A percentile compares a stretch with the other conserved stretches of the same genome.
phyloP scores from a whole-genome alignment of 30 jellyfish, hydroid and myxozoan genomes.

The Nemopilema nomurai region DNA sequence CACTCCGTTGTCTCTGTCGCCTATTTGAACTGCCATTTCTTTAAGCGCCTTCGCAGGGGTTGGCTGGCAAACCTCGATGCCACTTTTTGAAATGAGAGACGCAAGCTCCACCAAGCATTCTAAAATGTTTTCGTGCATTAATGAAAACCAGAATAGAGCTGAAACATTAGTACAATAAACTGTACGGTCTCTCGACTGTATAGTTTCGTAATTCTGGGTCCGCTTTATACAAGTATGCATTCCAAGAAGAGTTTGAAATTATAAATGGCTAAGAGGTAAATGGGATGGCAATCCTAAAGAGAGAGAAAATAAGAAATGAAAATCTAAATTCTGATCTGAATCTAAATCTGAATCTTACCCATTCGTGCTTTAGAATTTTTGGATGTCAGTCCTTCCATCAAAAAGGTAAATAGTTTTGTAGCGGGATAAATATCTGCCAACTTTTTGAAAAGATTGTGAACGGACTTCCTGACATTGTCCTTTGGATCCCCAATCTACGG shows the following conservation, averaged over 20 bases:
- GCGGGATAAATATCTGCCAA: slow-evolving; percentile 83
- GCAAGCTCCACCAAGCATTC: slow-evolving; percentile 94
- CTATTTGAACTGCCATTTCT: slow-evolving; percentile 92
- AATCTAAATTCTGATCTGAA: background rate
- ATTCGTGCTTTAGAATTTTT: slow-evolving; percentile 89
- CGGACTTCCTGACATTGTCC: slow-evolving; percentile 92
- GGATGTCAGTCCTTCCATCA: slow-evolving; percentile 82
- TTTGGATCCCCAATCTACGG: slow-evolving; percentile 92
- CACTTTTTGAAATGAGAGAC: slow-evolving; percentile 66
- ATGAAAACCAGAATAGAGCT: no score
- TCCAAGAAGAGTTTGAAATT: no score
- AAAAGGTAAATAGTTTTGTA: slow-evolving; percentile 72
- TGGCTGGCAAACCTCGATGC: slow-evolving; percentile 94
- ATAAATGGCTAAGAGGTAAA: no score
- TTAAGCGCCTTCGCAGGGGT: slow-evolving; percentile 77
- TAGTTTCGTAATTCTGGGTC: no score
- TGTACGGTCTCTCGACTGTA: no score
- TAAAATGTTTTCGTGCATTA: background rate
- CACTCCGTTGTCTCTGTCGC: slow-evolving; percentile 97
- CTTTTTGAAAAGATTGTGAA: slow-evolving; percentile 68
- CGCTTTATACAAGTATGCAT: no score
- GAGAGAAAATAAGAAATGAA: background rate
- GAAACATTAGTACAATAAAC: no score
- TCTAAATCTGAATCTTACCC: slow-evolving; percentile 73
- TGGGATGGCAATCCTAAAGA: no score